Evolutionary conservation across 2,113 vertebrate species (phyloP).

Genomic region (Nibea albiflora): DNA sequence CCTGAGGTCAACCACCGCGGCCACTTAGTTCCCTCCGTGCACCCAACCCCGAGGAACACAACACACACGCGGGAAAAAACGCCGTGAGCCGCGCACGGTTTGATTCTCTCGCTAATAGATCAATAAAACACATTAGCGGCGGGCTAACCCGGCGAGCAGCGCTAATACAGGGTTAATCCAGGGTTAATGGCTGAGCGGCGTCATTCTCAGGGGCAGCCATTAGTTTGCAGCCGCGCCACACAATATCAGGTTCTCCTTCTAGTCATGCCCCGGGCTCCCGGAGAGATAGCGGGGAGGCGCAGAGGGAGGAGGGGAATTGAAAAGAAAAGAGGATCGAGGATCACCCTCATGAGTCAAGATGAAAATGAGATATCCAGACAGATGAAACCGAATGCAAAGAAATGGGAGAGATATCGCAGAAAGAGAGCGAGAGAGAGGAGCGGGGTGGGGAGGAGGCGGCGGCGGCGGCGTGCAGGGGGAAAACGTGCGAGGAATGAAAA

Average conservation of each 20-base stretch:
- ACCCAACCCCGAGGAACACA: constrained; percentile 26
- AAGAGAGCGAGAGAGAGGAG: no score
- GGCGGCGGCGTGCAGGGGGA: not conserved
- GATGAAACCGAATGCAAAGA: constrained; percentile 61
- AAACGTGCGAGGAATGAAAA: constrained; percentile 47
- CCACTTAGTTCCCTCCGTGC: constrained; percentile 47
- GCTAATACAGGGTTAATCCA: constrained; percentile 83
- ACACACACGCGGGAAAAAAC: constrained; percentile 41
- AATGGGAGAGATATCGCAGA: constrained; percentile 39
- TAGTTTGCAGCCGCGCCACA: constrained; percentile 65
- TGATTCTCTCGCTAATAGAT: constrained; percentile 78
- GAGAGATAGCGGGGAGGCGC: constrained; percentile 19
- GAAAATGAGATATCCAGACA: constrained; percentile 70
- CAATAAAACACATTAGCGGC: constrained; percentile 83
- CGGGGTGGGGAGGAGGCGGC: constrained; percentile 1
- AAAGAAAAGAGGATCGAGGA: constrained; percentile 41
- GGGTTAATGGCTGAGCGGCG: constrained; percentile 80
- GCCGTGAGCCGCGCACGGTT: constrained; percentile 56
- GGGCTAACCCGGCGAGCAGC: constrained; percentile 74
- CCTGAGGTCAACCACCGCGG: constrained; percentile 66
- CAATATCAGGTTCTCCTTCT: constrained; percentile 66
- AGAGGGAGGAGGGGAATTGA: constrained; percentile 34
- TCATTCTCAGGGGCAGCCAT: constrained; percentile 73
- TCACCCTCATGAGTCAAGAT: constrained; percentile 64
- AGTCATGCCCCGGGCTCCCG: constrained; percentile 56